Evolutionary conservation across 1,140 invertebrate species (phyloP).

Genomic region (Rhopalosiphum padi): DNA sequence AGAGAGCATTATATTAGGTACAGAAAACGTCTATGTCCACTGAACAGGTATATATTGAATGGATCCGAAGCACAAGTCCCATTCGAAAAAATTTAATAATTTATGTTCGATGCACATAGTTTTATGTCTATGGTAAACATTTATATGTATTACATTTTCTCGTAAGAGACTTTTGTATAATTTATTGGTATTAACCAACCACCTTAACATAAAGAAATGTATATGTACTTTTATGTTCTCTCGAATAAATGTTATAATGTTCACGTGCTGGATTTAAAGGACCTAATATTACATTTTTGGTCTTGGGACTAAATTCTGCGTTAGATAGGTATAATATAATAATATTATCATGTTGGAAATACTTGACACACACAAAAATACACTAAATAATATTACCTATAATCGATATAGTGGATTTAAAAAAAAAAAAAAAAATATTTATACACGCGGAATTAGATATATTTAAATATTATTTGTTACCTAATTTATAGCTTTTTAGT

Average conservation of each 20-base stretch:
- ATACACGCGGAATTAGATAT: neutral
- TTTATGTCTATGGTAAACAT: slow-evolving; percentile 17
- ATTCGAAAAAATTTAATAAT: neutral
- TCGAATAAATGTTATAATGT: neutral
- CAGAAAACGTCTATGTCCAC: neutral
- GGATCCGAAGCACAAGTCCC: neutral
- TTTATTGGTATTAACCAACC: slow-evolving; percentile 4
- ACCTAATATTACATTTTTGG: neutral
- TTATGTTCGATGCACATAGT: neutral
- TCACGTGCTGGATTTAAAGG: neutral
- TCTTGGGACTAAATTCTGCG: neutral
- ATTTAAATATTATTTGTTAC: neutral
- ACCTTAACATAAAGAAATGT: neutral
- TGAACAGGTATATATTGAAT: neutral
- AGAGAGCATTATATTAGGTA: neutral
- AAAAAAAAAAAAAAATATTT: neutral
- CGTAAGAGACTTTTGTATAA: neutral
- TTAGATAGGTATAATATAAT: neutral
- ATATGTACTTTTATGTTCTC: neutral
- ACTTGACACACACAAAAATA: neutral
- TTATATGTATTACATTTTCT: neutral
- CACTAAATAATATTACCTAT: neutral
- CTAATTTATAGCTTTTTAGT: neutral
- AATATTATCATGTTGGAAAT: neutral
- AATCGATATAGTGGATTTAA: too few relatives aligned